Base-by-base conservation (phyloP, 2,113 vertebrate genomes). In the Prolemur simus region DNA sequence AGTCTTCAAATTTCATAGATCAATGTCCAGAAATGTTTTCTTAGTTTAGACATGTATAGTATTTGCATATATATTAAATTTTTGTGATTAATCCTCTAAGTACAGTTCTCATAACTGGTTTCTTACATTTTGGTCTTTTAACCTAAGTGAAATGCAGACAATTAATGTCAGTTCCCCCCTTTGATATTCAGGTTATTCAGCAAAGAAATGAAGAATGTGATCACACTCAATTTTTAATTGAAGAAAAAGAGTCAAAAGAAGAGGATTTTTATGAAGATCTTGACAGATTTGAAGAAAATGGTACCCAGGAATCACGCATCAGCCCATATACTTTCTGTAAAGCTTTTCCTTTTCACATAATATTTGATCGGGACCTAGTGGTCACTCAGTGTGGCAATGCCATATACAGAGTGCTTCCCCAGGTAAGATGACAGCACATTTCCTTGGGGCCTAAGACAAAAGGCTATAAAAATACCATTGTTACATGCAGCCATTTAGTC, bases 321-420 rank as follows among this genome's bases (percentile, higher is more conserved):
- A 99, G 99, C 94, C 99, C 99, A 0, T 99, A 99, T 89, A 99
- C 99, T 1, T 99, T 99, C 97, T 99, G 99, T 99, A 99, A 99
- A 96, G 99, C 99, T 56, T 99, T 99, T 97, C 99, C 99, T 42
- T 99, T 99, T 95, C 99, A 99, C 97, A 99, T 99, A 95, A 99
- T 99, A 99, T 99, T 99, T 96, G 99, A 99, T 98, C 99, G 98
- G 98, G 99, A 99, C 97, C 98, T 99, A 56, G 99, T 99, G 98
- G 99, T 99, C 96, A 99, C 99, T 0, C 99, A 99, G 89, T 99
- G 99, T 95, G 99, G 99, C 66, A 99, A 99, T 37, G 99, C 99
- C 96, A 99, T 99, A 95, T 99, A 99, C 98, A 99, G 99, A 97
- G 99, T 99, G 39, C 99, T 99, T 96, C 99, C 99, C 23, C 99